Evolutionary conservation across 2,888 invertebrate species (phyloP).

Genomic region (Apotomis turbidana): DNA sequence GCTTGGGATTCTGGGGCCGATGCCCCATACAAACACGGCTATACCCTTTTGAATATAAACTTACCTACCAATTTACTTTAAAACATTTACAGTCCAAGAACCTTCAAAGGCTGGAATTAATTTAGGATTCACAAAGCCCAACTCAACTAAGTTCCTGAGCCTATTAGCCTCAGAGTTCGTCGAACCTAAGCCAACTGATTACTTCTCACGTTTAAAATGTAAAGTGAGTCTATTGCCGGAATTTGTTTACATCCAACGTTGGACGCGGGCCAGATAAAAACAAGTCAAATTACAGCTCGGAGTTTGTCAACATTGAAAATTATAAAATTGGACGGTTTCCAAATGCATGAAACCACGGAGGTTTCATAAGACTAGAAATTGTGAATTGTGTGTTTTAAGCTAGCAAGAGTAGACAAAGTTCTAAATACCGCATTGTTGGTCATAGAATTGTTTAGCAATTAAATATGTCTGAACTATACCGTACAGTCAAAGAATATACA

Average conservation of each 20-base stretch:
- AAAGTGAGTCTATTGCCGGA: constrained; percentile 1
- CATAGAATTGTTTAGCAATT: too few species aligned
- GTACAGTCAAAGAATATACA: too few species aligned
- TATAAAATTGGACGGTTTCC: constrained; percentile 10
- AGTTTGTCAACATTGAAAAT: constrained; percentile 28
- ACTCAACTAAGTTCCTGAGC: background rate
- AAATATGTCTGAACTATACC: too few species aligned
- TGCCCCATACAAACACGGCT: too few species aligned
- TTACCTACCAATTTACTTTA: background rate
- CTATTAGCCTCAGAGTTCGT: background rate
- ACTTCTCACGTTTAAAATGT: background rate
- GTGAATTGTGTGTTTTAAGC: background rate
- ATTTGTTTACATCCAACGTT: constrained; percentile 26
- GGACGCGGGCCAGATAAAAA: constrained; percentile 12
- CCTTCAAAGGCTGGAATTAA: background rate
- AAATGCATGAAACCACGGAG: background rate
- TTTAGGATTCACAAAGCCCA: background rate
- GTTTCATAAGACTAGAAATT: too few species aligned
- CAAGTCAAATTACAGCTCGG: background rate
- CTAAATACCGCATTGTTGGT: too few species aligned
- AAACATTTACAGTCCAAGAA: background rate
- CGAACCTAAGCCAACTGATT: background rate
- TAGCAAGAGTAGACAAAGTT: too few species aligned
- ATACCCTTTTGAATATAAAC: background rate
- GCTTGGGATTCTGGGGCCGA: too few species aligned